Conservation (phyloP, 2,797 vertebrate species). For the Leontopithecus rosalia region DNA sequence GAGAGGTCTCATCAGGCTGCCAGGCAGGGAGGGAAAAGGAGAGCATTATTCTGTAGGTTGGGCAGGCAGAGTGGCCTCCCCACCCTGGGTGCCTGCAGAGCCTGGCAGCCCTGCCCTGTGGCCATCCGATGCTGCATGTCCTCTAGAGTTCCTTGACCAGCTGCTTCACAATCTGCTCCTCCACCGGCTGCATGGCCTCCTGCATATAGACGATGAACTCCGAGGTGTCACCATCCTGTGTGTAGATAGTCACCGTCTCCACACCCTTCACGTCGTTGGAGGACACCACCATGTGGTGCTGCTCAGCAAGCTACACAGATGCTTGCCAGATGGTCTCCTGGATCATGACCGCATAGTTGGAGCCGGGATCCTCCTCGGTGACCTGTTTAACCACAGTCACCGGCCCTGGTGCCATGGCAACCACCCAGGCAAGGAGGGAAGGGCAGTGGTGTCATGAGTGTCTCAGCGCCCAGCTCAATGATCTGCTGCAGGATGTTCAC, state of each 20-base stretch:
- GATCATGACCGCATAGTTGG: slow-evolving; percentile 92
- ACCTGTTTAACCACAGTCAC: slow-evolving; percentile 76
- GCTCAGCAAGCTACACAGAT: slow-evolving; percentile 85
- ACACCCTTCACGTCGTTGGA: slow-evolving; percentile 93
- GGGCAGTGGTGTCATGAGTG: too few relatives aligned
- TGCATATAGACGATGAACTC: slow-evolving; percentile 99
- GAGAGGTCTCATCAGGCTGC: not conserved
- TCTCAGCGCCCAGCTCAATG: too few relatives aligned
- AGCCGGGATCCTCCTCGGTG: slow-evolving; percentile 88
- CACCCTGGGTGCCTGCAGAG: not conserved
- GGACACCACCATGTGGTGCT: slow-evolving; percentile 93
- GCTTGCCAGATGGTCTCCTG: slow-evolving; percentile 91
- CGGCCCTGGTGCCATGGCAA: too few relatives aligned
- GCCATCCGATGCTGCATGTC: accelerated
- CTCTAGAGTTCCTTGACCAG: slow-evolving; percentile 81
- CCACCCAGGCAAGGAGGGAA: too few relatives aligned
- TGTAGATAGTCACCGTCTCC: slow-evolving; percentile 96
- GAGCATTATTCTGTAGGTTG: accelerated
- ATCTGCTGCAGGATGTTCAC: too few relatives aligned
- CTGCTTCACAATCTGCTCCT: slow-evolving; percentile 88
- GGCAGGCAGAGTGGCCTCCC: not conserved
- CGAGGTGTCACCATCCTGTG: slow-evolving; percentile 94
- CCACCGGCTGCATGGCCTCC: slow-evolving; percentile 88
- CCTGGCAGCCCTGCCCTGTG: not conserved
- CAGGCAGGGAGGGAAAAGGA: not conserved